phyloP scores from a whole-genome alignment of 2,888 invertebrate genomes.

The Ashinkailepas kermadecensis region DNA sequence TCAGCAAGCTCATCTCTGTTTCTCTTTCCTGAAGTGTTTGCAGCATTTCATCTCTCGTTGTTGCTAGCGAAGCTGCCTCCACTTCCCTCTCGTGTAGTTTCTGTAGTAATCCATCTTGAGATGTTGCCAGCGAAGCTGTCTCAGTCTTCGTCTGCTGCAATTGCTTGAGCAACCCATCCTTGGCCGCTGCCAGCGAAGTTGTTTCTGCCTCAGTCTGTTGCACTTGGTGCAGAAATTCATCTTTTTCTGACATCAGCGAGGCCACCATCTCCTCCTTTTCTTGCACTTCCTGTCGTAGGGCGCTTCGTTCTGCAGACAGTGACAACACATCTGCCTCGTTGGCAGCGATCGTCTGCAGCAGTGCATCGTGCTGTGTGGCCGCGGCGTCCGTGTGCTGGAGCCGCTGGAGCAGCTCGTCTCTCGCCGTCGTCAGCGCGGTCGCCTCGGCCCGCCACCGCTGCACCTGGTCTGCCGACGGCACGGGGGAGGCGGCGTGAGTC shows the following conservation, averaged over 20 bases:
- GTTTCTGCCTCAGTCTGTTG: slow-evolving; percentile 27
- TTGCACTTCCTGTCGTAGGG: background rate
- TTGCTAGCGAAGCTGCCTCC: background rate
- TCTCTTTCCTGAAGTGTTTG: slow-evolving; percentile 27
- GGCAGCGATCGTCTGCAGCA: background rate
- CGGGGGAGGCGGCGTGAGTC: background rate
- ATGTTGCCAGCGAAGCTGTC: background rate
- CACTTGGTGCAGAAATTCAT: slow-evolving; percentile 23
- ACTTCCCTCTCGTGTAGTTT: background rate
- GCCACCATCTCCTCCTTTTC: slow-evolving; percentile 25
- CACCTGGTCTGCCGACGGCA: background rate
- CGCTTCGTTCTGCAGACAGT: too few relatives aligned
- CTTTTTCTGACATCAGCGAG: slow-evolving; percentile 27
- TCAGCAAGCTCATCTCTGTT: background rate
- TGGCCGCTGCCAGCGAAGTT: background rate
- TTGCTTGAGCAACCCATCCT: background rate
- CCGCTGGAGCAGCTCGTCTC: background rate
- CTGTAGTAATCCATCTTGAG: background rate
- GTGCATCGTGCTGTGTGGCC: background rate
- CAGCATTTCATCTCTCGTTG: background rate
- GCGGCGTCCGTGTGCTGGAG: background rate
- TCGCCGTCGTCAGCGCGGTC: background rate
- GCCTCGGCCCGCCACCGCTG: background rate
- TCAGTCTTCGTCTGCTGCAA: background rate
- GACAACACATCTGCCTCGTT: too few relatives aligned